These are phyloP conservation scores for Hirundichthys speculiger DNA, from an alignment of 2,113 vertebrate genomes.

Conservation along the genomic window DNA sequence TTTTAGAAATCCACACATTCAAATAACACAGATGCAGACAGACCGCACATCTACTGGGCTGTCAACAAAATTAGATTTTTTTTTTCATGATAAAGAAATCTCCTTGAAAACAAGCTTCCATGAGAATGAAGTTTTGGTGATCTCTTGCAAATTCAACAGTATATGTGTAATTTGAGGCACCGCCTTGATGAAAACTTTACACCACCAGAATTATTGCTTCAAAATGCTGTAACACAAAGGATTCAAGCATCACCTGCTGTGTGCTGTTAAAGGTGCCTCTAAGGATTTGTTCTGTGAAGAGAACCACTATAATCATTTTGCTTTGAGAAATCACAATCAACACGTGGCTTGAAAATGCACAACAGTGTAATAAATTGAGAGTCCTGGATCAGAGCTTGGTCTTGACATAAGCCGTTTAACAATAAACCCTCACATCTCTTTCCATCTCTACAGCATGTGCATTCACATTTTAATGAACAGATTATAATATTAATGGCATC, in stretches of 20 bases:
- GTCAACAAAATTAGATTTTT: no score
- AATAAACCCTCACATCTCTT: neutral
- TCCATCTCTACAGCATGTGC: slow-evolving; percentile 1
- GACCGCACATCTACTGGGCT: no score
- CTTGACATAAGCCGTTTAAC: neutral
- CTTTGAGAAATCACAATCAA: neutral
- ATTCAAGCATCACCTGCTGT: slow-evolving; percentile 18
- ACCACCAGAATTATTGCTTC: slow-evolving; percentile 19
- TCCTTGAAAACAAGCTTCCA: neutral
- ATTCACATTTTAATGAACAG: slow-evolving; percentile 41
- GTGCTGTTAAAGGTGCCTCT: slow-evolving; percentile 26
- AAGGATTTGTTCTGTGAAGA: slow-evolving; percentile 11
- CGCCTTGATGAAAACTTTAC: no score
- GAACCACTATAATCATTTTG: neutral
- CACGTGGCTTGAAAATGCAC: neutral
- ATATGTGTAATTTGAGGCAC: no score
- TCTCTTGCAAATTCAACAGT: no score
- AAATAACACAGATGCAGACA: no score
- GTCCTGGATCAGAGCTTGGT: neutral
- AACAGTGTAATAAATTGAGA: neutral
- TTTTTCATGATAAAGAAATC: neutral
- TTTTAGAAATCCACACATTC: no score
- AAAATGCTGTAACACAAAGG: slow-evolving; percentile 27
- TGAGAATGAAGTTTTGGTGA: no score
- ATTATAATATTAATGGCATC: slow-evolving; percentile 33